A percentile compares a stretch with the other conserved stretches of the same genome.
These are phyloP conservation scores for Haliclona indistincta DNA, from an alignment of 37 sponge, comb jelly and placozoan species.

Conservation along the genomic window DNA sequence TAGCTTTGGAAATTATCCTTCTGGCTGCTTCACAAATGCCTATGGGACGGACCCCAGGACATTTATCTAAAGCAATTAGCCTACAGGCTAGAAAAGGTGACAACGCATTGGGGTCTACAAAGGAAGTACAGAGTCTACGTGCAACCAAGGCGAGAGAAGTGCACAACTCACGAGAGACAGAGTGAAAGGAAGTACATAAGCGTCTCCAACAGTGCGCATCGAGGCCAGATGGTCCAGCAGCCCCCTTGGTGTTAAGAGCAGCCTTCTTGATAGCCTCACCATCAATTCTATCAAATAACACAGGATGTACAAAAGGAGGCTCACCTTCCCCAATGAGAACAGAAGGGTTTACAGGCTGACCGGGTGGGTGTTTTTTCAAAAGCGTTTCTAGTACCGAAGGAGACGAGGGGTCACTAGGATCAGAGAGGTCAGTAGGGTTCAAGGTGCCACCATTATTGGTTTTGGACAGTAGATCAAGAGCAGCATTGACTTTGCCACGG, in stretches of 20 bases:
- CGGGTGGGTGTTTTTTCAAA: slow-evolving; percentile 23
- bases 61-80: no score
- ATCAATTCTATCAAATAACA: slow-evolving; percentile 37
- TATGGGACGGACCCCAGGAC: no score
- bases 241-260: slow-evolving; percentile 22
- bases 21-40: no score
- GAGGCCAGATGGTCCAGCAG: slow-evolving; percentile 38
- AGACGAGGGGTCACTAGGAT: neutral
- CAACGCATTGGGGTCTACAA: slow-evolving; percentile 13
- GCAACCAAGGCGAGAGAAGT: slow-evolving; percentile 14
- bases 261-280: slow-evolving; percentile 4
- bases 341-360: neutral
- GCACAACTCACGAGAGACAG: slow-evolving; percentile 24
- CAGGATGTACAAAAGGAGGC: slow-evolving; percentile 17
- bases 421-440: no score
- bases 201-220: slow-evolving; percentile 38
- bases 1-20: no score
- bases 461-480: no score
- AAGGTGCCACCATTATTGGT: no score
- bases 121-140: slow-evolving; percentile 10
- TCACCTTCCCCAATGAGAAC: no score
- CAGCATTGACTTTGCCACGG: no score
- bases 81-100: slow-evolving; percentile 27
- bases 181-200: slow-evolving; percentile 22
- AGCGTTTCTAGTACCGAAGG: slow-evolving; percentile 15